A percentile compares a stretch with the other conserved stretches of the same genome.
Conservation (phyloP, 2,113 vertebrate species). For the Forbesichthys papilliferus region DNA sequence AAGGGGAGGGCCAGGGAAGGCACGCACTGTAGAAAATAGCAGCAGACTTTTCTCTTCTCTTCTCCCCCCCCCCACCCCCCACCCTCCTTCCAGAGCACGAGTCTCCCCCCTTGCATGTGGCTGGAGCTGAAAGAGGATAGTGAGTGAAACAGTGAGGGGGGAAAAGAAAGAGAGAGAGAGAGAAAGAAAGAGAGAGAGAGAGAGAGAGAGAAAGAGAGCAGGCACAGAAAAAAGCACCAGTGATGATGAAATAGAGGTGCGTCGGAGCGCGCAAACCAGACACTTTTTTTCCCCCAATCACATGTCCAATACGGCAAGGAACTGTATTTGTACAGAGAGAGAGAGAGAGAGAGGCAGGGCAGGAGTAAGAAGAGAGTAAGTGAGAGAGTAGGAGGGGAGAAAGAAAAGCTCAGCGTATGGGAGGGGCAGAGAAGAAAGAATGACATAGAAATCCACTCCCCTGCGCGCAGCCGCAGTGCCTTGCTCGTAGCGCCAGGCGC, state of each 20-base stretch:
- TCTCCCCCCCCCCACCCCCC: slow-evolving; percentile 19
- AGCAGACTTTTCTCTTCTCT: slow-evolving; percentile 61
- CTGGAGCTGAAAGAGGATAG: slow-evolving; percentile 76
- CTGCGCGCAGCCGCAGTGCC: slow-evolving; percentile 74
- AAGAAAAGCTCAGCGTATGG: slow-evolving; percentile 53
- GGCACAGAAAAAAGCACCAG: slow-evolving; percentile 66
- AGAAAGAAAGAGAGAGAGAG: slow-evolving; percentile 49
- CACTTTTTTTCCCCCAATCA: too few species aligned
- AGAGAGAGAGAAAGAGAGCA: slow-evolving; percentile 30
- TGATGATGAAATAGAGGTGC: slow-evolving; percentile 85
- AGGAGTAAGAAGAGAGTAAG: slow-evolving; percentile 38
- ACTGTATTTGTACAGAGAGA: too few species aligned
- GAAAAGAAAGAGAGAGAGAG: slow-evolving; percentile 45
- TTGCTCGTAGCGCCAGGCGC: slow-evolving; percentile 55
- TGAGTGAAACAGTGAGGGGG: slow-evolving; percentile 46
- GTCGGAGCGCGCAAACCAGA: slow-evolving; percentile 11
- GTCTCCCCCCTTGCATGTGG: slow-evolving; percentile 80
- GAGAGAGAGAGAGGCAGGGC: slow-evolving; percentile 35
- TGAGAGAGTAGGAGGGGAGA: slow-evolving; percentile 47
- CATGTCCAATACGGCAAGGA: too few species aligned
- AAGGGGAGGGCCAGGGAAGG: slow-evolving; percentile 85
- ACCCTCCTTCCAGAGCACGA: slow-evolving; percentile 61
- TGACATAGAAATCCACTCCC: slow-evolving; percentile 74
- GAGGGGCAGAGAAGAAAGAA: slow-evolving; percentile 63
- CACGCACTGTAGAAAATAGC: slow-evolving; percentile 83